Percentiles rank a stretch among this genome's conserved stretches.
Evolutionary conservation across 2,113 vertebrate genomes (phyloP).

Genomic region (Poeciliopsis occidentalis): DNA sequence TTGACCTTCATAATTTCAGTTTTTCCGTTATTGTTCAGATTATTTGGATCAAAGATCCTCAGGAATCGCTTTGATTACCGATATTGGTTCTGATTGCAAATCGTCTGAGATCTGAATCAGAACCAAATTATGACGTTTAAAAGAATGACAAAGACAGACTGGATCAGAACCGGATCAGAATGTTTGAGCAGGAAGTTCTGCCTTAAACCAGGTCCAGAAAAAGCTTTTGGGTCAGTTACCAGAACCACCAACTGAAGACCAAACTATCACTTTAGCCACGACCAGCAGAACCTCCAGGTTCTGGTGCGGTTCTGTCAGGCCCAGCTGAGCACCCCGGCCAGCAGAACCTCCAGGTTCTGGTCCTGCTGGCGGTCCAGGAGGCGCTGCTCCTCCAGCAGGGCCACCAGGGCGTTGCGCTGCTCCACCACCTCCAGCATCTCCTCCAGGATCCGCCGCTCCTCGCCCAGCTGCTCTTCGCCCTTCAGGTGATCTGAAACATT

Average conservation of each 20-base stretch:
- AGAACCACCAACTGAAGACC: neutral
- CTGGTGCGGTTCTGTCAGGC: slow-evolving; percentile 3
- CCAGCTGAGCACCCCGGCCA: slow-evolving; percentile 77
- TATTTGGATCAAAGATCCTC: neutral
- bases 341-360: slow-evolving; percentile 88
- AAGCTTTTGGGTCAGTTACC: neutral
- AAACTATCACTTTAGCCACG: neutral
- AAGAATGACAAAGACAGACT: too few species aligned
- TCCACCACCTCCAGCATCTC: slow-evolving; percentile 98
- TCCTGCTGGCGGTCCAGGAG: slow-evolving; percentile 88
- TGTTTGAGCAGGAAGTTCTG: neutral
- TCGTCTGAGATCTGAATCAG: neutral
- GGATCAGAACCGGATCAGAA: too few species aligned
- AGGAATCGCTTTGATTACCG: neutral
- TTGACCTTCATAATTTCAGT: too few species aligned
- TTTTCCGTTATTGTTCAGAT: too few species aligned
- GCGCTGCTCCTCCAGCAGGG: slow-evolving; percentile 91
- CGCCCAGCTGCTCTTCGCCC: slow-evolving; percentile 85
- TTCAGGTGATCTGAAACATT: slow-evolving; percentile 88
- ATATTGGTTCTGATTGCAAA: too few species aligned
- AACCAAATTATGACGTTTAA: too few species aligned
- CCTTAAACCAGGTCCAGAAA: neutral
- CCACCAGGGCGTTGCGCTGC: slow-evolving; percentile 91
- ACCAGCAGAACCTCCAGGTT: neutral
- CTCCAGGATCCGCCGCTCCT: slow-evolving; percentile 91